Conservation (phyloP, 2,113 vertebrate species). For the Mustelus asterias region DNA sequence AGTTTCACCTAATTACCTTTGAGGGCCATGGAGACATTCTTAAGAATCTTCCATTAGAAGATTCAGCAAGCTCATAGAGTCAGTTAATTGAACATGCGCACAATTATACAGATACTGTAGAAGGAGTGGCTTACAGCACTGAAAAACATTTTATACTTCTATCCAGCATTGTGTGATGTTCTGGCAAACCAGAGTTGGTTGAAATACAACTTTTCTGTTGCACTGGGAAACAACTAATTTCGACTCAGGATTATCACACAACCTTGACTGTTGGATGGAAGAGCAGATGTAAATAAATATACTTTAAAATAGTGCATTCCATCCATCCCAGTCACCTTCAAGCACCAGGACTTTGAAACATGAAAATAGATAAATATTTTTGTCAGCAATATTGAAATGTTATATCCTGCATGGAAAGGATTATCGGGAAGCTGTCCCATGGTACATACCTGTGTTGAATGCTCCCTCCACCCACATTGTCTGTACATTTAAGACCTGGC, state of each 20-base stretch:
- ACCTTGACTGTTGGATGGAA: not conserved
- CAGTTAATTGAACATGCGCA: not conserved
- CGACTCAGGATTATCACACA: not conserved
- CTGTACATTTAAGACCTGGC: no score
- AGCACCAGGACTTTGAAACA: not conserved
- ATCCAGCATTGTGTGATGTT: not conserved
- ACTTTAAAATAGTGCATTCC: not conserved
- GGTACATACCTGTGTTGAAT: no score
- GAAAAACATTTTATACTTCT: not conserved
- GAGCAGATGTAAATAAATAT: not conserved
- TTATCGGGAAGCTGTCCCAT: not conserved
- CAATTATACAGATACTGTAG: not conserved
- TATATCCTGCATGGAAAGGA: not conserved
- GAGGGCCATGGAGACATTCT: not conserved
- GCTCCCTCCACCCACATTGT: no score
- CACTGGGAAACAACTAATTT: not conserved
- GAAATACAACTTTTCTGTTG: not conserved
- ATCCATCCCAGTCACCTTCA: not conserved
- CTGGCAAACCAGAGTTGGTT: not conserved
- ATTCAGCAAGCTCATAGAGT: not conserved
- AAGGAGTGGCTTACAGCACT: not conserved
- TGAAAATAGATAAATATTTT: not conserved
- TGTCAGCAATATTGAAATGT: not conserved
- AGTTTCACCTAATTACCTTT: not conserved
- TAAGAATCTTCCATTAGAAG: not conserved